Evolutionary conservation across 2,888 invertebrate genomes (phyloP).

Genomic region (Sminthurinus aureus): DNA sequence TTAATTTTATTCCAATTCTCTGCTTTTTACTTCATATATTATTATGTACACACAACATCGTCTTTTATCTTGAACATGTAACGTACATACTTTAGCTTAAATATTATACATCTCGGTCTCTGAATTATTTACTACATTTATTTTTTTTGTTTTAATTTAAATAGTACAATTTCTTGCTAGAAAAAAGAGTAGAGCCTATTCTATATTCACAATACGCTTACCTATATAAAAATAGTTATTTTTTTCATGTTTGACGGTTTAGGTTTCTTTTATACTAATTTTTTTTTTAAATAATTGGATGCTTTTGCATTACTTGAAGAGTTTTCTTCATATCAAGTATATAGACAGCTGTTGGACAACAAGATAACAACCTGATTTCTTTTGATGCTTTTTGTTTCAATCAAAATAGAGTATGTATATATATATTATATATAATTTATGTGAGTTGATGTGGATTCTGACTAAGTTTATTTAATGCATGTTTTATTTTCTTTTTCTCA

Average conservation of each 20-base stretch:
- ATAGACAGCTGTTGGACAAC: not conserved
- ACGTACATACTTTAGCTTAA: too few relatives aligned
- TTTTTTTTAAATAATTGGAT: not conserved
- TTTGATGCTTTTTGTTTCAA: too few relatives aligned
- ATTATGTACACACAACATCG: too few relatives aligned
- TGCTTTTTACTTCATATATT: too few relatives aligned
- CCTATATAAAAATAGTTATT: not conserved
- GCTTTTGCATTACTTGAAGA: not conserved
- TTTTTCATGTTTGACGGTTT: not conserved
- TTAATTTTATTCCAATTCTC: too few relatives aligned
- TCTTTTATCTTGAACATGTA: too few relatives aligned
- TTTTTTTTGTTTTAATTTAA: not conserved
- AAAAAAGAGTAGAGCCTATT: constrained; percentile 3
- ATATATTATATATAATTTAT: too few relatives aligned
- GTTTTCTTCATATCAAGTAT: not conserved
- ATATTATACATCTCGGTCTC: not conserved
- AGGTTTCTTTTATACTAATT: not conserved
- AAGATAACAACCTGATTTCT: not conserved
- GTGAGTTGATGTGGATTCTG: too few relatives aligned
- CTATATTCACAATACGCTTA: not conserved
- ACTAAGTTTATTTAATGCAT: too few relatives aligned
- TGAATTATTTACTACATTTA: not conserved
- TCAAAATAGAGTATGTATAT: too few relatives aligned
- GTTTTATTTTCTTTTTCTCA: too few relatives aligned
- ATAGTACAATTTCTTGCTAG: not conserved